Evolutionary conservation across 2,888 invertebrate species (phyloP), one percentile per base, ranked within the genome.

Genomic region (Heliconius aoede): DNA sequence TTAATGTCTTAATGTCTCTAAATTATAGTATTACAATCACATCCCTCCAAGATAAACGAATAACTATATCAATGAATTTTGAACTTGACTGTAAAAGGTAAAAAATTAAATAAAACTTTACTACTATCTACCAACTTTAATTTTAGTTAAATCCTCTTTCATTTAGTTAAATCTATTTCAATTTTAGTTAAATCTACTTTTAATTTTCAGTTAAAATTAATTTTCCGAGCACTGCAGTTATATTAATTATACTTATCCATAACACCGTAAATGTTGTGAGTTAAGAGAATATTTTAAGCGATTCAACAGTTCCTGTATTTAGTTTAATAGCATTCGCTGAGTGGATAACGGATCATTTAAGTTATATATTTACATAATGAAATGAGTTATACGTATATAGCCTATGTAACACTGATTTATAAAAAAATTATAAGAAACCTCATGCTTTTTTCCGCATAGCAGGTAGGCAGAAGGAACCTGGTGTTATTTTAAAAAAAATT

Each of bases 281-380:
- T 64, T 64, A 11, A 36, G 64, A 64, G 18, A 36, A n/a, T 64
- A 64, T 8, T 60, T 32, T 74, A 46, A 72, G 46, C 72, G 64
- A 61, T 55, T 78, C 24, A 69, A 78, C 72, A 73, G 78, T 78
- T 40, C 58, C 64, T 69, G 62, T 73, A 72, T 73, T 78, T 75
- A 67, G 51, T 60, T 60, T 65, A 64, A 73, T 55, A 65, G 73
- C 36, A 36, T 36, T 72, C 24, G 61, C 60, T 65, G 40, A 61
- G 51, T 72, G 74, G 61, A 67, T 74, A 77, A 68, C 77, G 74
- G 77, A 77, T 72, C 67, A 77, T 67, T 77, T 74, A 72, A 77
- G 71, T 46, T 32, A 64, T n/a, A 24, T 7, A 30, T 64, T 24
- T 11, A 64, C 21, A 5, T 32, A 26, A 26, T 58, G 24, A n/a